These are phyloP conservation scores for Stichodactyla helianthus DNA, from an alignment of 64 coral and sea anemone genomes.

Conservation along the genomic window DNA sequence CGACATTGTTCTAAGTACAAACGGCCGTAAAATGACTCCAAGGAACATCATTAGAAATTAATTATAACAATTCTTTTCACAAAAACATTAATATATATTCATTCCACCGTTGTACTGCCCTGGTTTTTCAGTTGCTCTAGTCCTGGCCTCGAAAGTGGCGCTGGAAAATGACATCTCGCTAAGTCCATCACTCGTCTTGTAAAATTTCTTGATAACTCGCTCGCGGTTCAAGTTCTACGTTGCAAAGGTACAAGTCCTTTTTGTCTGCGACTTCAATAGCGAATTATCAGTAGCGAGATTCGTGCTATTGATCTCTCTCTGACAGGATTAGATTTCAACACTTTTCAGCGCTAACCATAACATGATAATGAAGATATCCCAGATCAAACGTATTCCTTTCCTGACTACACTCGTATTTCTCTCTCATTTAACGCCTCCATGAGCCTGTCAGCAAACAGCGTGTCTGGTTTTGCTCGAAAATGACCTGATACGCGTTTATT, in stretches of 20 bases:
- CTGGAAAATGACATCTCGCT: not conserved
- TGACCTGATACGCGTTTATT: not conserved
- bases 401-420: not conserved
- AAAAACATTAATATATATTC: not conserved
- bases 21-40: not conserved
- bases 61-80: not conserved
- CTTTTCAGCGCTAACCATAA: conserved; percentile 24
- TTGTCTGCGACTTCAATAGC: conserved; percentile 1
- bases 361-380: conserved; percentile 8
- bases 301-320: conserved; percentile 15
- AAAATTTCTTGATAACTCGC: not conserved
- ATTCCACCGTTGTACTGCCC: not conserved
- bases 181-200: not conserved
- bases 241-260: not conserved
- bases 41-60: not conserved
- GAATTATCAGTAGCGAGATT: not conserved
- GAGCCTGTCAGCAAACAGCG: not conserved
- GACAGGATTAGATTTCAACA: conserved; percentile 23
- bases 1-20: not conserved
- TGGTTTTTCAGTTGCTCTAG: not conserved
- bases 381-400: not conserved
- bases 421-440: not conserved
- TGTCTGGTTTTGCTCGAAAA: not conserved
- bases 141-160: not conserved
- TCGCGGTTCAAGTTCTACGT: not conserved